Percentiles rank a stretch among this genome's conserved stretches.
Evolutionary conservation across 2,888 invertebrate species (phyloP).

Genomic region (Morpho helenor): DNA sequence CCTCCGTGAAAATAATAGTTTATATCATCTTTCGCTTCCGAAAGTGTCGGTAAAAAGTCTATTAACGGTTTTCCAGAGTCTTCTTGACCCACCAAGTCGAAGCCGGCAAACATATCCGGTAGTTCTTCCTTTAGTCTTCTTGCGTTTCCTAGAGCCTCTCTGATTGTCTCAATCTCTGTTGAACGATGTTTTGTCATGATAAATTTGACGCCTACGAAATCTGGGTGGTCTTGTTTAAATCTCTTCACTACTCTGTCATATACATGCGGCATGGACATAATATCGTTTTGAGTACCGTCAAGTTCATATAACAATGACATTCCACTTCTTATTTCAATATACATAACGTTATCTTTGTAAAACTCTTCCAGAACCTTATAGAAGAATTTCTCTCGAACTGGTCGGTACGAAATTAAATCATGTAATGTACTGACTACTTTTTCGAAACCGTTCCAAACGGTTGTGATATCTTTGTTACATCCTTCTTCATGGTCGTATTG

Average conservation of each 20-base stretch:
- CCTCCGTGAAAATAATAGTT: slow-evolving; percentile 89
- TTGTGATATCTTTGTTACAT: slow-evolving; percentile 69
- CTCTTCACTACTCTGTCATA: slow-evolving; percentile 76
- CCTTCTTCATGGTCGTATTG: slow-evolving; percentile 41
- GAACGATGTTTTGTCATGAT: slow-evolving; percentile 73
- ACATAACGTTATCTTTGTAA: slow-evolving; percentile 84
- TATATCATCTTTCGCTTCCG: slow-evolving; percentile 69
- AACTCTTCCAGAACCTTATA: slow-evolving; percentile 81
- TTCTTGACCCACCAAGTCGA: slow-evolving; percentile 91
- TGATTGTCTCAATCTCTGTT: slow-evolving; percentile 49
- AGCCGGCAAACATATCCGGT: slow-evolving; percentile 86
- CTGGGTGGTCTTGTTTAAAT: slow-evolving; percentile 80
- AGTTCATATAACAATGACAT: slow-evolving; percentile 81
- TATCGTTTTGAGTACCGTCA: slow-evolving; percentile 75
- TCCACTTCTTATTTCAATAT: slow-evolving; percentile 82
- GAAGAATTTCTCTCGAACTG: slow-evolving; percentile 81
- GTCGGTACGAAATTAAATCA: slow-evolving; percentile 78
- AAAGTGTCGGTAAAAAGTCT: slow-evolving; percentile 78
- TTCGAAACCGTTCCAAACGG: slow-evolving; percentile 80
- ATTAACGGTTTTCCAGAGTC: slow-evolving; percentile 83
- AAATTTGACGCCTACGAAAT: slow-evolving; percentile 83
- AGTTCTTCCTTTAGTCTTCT: slow-evolving; percentile 61
- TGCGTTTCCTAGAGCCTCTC: slow-evolving; percentile 53
- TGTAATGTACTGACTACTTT: slow-evolving; percentile 71
- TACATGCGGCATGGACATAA: slow-evolving; percentile 73